Evolutionary conservation across 2,888 invertebrate species (phyloP).

Genomic region (Pelosia muscerda): DNA sequence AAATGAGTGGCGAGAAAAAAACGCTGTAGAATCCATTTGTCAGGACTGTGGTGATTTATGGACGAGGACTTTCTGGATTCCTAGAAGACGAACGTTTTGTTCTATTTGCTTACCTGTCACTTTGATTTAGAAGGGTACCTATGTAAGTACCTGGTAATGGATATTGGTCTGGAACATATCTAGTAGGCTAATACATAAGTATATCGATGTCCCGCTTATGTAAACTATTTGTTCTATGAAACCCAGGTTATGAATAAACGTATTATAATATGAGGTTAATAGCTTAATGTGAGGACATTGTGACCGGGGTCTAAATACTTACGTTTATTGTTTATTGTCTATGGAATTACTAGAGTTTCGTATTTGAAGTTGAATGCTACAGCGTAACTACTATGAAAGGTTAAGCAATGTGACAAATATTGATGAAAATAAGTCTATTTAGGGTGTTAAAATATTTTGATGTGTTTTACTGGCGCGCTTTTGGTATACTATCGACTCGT

Average conservation of each 20-base stretch:
- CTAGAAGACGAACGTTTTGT: slow-evolving; percentile 84
- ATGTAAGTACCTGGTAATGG: slow-evolving; percentile 45
- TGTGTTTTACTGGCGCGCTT: background rate
- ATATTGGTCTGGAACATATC: slow-evolving; percentile 36
- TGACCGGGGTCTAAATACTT: slow-evolving; percentile 22
- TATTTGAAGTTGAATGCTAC: slow-evolving; percentile 18
- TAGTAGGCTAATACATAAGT: slow-evolving; percentile 16
- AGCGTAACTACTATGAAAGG: slow-evolving; percentile 17
- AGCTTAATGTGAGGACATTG: slow-evolving; percentile 22
- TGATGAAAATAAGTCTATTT: background rate
- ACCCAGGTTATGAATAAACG: slow-evolving; percentile 20
- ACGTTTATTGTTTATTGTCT: slow-evolving; percentile 20
- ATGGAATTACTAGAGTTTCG: slow-evolving; percentile 22
- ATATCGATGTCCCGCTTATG: slow-evolving; percentile 13
- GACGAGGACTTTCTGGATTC: slow-evolving; percentile 81
- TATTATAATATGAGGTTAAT: slow-evolving; percentile 22
- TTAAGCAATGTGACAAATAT: slow-evolving; percentile 8
- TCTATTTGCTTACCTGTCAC: slow-evolving; percentile 86
- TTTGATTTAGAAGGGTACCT: slow-evolving; percentile 79
- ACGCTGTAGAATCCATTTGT: slow-evolving; percentile 85
- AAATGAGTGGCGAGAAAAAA: slow-evolving; percentile 85
- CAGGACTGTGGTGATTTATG: slow-evolving; percentile 84
- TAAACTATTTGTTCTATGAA: slow-evolving; percentile 22
- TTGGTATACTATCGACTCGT: background rate
- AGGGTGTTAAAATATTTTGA: background rate